Conservation (phyloP, 53 echinoderm and acorn worm species). For the Hippasteria phrygiana region DNA sequence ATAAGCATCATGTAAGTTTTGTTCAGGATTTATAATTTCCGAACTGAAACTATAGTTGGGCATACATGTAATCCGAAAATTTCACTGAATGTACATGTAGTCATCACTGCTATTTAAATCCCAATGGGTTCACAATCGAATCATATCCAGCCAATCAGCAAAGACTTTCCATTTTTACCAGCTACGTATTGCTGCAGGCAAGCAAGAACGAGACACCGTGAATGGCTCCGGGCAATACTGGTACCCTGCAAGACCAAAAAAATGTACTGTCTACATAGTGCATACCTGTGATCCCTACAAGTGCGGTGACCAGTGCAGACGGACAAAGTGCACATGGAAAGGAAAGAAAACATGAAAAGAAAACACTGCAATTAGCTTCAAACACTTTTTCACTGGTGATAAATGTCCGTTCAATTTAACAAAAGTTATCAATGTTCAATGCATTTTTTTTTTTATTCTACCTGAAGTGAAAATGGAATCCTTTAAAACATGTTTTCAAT, state of each 20-base stretch:
- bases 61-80: too few relatives aligned
- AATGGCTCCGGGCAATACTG: conserved; percentile 28
- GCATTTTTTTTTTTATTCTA: too few relatives aligned
- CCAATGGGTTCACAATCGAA: too few relatives aligned
- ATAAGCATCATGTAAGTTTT: neutral
- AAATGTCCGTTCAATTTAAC: too few relatives aligned
- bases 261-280: conserved; percentile 22
- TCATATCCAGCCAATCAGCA: conserved; percentile 1
- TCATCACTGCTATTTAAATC: too few relatives aligned
- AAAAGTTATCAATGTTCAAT: too few relatives aligned
- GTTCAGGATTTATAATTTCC: too few relatives aligned
- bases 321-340: conserved; percentile 65
- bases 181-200: neutral
- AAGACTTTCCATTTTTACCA: neutral
- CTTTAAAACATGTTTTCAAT: too few relatives aligned
- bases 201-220: conserved; percentile 9
- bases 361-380: conserved; percentile 45
- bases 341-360: conserved; percentile 54
- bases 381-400: neutral
- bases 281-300: conserved; percentile 81
- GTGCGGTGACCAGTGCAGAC: conserved; percentile 66
- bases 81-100: too few relatives aligned
- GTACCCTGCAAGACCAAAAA: conserved; percentile 29
- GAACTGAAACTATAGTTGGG: too few relatives aligned
- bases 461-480: too few relatives aligned